Evolutionary conservation across 2,888 invertebrate genomes (phyloP), one percentile per base, ranked within the genome.

Genomic region (Zygothrica quintamaculata): DNA sequence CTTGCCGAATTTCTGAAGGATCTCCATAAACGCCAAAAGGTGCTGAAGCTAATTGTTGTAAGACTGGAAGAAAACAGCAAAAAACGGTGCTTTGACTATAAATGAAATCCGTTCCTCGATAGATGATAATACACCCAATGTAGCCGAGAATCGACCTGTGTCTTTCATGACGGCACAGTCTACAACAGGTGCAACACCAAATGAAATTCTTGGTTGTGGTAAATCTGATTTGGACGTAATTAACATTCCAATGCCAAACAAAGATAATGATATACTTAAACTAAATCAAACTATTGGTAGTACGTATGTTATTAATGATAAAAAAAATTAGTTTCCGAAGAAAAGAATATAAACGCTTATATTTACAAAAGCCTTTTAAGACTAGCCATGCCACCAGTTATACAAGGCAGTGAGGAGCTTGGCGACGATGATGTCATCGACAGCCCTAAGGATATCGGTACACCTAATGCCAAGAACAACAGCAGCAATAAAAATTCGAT

Each of bases 301-400:
- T 44, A 37, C 52, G 39, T 89, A 88, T 61, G 75, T 88, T 44
- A 81, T 77, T 16, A 89, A 89, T 74, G 73, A 71, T 26, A 52
- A n/a, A 74, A 68, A n/a, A 76, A 67, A 42, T 18, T 59, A 12
- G 47, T 52, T 8, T 12, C 42, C 8, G 72, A 71, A 8, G 84
- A 66, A 15, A 75, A 42, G 47, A 58, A 40, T 59, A 42, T 43
- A 8, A 65, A 57, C 40, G 53, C 70, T 12, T 77, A 69, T 59
- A 65, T 93, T 72, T 94, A 94, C 79, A 94, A 95, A 71, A 94
- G 96, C 73, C 95, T 97, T 82, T 96, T 96, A 92, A 97, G 97
- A 91, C 92, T 98, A 65, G 98, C 98, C 0, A 96, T 98, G 96
- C 98, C 98, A 22, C 98, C 98, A 69, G 95, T 96, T 88, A 94